Evolutionary conservation across 1,140 invertebrate genomes (phyloP).

Genomic region (Caenorhabditis latens): DNA sequence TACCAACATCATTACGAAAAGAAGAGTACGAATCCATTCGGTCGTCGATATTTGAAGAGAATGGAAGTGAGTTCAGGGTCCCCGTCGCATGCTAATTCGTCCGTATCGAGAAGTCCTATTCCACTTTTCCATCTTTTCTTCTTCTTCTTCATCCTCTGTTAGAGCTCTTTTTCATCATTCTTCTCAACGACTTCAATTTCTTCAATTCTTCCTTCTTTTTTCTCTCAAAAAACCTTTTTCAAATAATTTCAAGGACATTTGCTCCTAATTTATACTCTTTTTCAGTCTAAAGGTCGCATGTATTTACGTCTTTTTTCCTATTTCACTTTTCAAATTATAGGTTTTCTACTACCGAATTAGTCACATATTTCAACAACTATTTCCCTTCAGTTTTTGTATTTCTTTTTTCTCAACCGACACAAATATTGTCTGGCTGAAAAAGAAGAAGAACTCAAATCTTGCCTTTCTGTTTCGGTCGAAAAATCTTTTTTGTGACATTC

Average conservation of each 20-base stretch:
- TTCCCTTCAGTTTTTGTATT: background rate
- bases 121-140: background rate
- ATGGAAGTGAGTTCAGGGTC: slow-evolving; percentile 54
- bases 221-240: background rate
- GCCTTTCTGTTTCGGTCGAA: background rate
- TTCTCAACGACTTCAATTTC: slow-evolving; percentile 27
- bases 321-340: background rate
- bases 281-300: background rate
- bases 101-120: slow-evolving; percentile 45
- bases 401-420: background rate
- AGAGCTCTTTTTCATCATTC: slow-evolving; percentile 4
- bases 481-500: slow-evolving; percentile 52
- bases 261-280: background rate
- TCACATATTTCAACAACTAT: background rate
- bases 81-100: slow-evolving; percentile 41
- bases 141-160: background rate
- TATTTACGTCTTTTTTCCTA: background rate
- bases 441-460: background rate
- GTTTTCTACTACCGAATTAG: background rate
- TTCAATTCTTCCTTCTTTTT: slow-evolving; percentile 15
- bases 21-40: slow-evolving; percentile 60
- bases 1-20: slow-evolving; percentile 54
- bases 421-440: background rate
- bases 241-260: slow-evolving; percentile 4
- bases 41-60: slow-evolving; percentile 58